Evolutionary conservation across 2,113 vertebrate genomes (phyloP).

Genomic region (Hyaena hyaena): DNA sequence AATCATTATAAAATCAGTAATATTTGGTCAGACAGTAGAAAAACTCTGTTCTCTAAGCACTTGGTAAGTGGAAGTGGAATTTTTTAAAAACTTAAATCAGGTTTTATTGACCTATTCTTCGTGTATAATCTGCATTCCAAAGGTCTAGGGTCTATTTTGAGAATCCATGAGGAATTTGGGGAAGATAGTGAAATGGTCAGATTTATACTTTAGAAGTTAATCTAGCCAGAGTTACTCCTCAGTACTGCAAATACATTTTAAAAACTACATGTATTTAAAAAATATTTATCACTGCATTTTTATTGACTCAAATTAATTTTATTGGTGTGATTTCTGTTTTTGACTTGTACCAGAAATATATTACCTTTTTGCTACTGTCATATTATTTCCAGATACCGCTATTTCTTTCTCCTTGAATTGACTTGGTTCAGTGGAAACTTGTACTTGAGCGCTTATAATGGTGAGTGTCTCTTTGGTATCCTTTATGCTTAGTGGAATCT

Average conservation of each 20-base stretch:
- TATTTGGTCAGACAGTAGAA: neutral
- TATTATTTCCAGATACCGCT: neutral
- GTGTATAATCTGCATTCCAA: neutral
- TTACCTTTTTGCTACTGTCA: neutral
- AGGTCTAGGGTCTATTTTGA: neutral
- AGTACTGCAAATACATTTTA: neutral
- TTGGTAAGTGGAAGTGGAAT: neutral
- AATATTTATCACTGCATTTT: neutral
- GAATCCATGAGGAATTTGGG: conserved; percentile 4
- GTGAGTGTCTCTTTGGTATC: neutral
- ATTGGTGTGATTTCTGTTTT: neutral
- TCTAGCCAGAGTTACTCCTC: neutral
- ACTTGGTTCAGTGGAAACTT: neutral
- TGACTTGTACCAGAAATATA: neutral
- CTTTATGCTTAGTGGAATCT: neutral
- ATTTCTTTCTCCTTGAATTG: neutral
- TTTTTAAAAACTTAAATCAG: neutral
- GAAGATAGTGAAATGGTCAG: conserved; percentile 2
- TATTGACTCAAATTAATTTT: conserved; percentile 3
- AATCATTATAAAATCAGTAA: neutral
- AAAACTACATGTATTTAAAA: neutral
- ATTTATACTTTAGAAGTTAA: conserved; percentile 38
- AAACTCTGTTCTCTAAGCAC: neutral
- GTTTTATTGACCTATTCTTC: neutral
- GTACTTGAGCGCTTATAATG: neutral